Conservation (phyloP, 2,113 vertebrate species). For the Phylloscopus trochiloides region DNA sequence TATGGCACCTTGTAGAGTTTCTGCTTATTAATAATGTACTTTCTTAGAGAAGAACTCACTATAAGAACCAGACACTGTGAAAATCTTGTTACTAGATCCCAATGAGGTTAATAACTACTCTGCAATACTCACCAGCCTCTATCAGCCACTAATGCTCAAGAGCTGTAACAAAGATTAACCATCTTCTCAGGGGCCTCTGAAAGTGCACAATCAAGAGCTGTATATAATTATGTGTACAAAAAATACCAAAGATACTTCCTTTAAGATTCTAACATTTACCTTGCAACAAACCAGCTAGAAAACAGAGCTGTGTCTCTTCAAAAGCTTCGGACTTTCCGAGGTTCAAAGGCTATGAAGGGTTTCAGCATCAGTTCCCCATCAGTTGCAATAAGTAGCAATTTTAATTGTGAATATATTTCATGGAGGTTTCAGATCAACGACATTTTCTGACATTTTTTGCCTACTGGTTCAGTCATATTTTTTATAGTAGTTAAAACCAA, state of each 20-base stretch:
- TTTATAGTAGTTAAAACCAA: neutral
- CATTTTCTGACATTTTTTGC: neutral
- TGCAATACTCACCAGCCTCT: neutral
- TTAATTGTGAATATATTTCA: neutral
- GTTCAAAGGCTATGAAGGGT: neutral
- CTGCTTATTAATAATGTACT: neutral
- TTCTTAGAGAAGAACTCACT: neutral
- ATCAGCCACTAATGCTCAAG: neutral
- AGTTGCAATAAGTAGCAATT: neutral
- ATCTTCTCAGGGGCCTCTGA: neutral
- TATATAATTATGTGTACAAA: neutral
- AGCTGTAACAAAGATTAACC: neutral
- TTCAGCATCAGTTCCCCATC: neutral
- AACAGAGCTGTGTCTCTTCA: neutral
- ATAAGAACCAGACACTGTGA: neutral
- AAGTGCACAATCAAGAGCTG: neutral
- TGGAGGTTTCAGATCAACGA: neutral
- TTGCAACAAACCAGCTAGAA: neutral
- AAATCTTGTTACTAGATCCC: neutral
- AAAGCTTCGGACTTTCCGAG: neutral
- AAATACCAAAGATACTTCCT: neutral
- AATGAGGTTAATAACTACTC: neutral
- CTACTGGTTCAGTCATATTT: neutral
- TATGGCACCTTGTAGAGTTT: neutral
- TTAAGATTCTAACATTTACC: neutral